Evolutionary conservation across 2,113 vertebrate species (phyloP).

Genomic region (Hepsetus odoe): DNA sequence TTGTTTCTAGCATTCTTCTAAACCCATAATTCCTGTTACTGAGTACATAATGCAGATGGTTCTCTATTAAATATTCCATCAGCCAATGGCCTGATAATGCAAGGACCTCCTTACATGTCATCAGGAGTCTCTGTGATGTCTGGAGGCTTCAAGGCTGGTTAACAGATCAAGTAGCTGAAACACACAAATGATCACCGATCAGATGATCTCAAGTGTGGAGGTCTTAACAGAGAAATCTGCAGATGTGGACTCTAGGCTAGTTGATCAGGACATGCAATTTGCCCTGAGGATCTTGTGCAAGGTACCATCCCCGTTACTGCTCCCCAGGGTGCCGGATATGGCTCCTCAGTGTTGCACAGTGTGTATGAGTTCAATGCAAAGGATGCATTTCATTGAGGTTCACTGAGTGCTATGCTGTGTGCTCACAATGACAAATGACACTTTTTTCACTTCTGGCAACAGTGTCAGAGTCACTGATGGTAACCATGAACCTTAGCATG

Average conservation of each 20-base stretch:
- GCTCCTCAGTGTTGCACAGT: too few species aligned
- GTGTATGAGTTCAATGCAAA: too few species aligned
- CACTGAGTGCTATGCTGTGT: too few species aligned
- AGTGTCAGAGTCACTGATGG: background rate
- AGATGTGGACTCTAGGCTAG: background rate
- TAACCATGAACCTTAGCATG: constrained; percentile 61
- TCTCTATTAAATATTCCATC: constrained; percentile 22
- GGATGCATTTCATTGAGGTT: background rate
- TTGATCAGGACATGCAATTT: too few species aligned
- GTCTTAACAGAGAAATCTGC: background rate
- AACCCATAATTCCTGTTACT: constrained; percentile 25
- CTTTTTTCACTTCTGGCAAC: background rate
- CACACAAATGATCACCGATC: constrained; percentile 48
- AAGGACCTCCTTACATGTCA: constrained; percentile 67
- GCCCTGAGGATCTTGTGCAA: too few species aligned
- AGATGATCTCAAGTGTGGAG: constrained; percentile 57
- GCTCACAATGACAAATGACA: too few species aligned
- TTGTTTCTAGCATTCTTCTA: constrained; percentile 31
- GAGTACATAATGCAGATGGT: constrained; percentile 16
- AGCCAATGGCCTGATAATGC: constrained; percentile 64
- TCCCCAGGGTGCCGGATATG: too few species aligned
- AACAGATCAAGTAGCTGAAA: constrained; percentile 55
- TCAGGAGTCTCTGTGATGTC: constrained; percentile 58
- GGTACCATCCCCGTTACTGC: too few species aligned
- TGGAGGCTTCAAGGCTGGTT: constrained; percentile 60